Evolutionary conservation across 1,140 invertebrate species (phyloP).

Genomic region (Caerostris extrusa): DNA sequence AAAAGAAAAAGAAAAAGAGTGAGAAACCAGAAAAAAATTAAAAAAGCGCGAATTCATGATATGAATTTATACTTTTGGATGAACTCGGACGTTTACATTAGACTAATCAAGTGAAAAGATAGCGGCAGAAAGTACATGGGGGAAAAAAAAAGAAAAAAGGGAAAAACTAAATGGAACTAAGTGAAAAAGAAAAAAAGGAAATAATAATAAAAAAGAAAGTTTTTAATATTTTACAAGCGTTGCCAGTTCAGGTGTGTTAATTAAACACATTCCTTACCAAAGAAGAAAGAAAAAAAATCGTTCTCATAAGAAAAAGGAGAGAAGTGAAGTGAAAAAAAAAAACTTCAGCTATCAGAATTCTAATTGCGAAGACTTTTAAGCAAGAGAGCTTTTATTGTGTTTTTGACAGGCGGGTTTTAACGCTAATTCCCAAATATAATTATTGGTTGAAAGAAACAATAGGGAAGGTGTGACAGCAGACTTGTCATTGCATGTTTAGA

Average conservation of each 20-base stretch:
- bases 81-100: conserved; percentile 74
- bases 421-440: conserved; percentile 77
- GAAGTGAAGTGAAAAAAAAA: neutral
- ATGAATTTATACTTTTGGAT: conserved; percentile 76
- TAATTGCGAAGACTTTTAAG: conserved; percentile 76
- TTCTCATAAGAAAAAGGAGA: conserved; percentile 24
- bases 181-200: neutral
- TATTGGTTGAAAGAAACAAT: conserved; percentile 77
- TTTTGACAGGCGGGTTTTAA: conserved; percentile 76
- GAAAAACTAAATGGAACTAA: neutral
- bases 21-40: conserved; percentile 13
- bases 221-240: conserved; percentile 75
- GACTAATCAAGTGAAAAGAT: conserved; percentile 76
- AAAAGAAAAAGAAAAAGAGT: neutral
- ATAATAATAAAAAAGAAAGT: conserved; percentile 25
- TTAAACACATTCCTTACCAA: conserved; percentile 77
- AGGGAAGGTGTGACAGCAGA: conserved; percentile 58
- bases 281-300: neutral
- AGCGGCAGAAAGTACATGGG: conserved; percentile 8
- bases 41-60: conserved; percentile 63
- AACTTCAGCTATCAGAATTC: conserved; percentile 75
- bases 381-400: conserved; percentile 76
- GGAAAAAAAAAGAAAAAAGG: conserved; percentile 1
- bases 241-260: conserved; percentile 76
- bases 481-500: conserved; percentile 75